Conservation (phyloP, 2,888 invertebrate species). For the Mythimna pallens region DNA sequence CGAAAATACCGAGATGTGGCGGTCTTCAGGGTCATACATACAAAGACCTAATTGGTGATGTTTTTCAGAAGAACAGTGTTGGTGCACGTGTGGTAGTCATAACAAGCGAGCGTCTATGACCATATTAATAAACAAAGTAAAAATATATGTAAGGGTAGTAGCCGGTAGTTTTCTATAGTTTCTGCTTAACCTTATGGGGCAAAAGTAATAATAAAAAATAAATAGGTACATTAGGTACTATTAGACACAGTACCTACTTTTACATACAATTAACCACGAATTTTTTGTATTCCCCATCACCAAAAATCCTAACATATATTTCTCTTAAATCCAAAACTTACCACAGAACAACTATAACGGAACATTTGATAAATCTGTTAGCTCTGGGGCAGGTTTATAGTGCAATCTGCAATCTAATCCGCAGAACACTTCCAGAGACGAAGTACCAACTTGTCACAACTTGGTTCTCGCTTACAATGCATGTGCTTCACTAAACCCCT, state of each 20-base stretch:
- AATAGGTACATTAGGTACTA: neutral
- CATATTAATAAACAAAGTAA: neutral
- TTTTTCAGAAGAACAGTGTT: neutral
- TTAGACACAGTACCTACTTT: too few species aligned
- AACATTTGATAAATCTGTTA: slow-evolving; percentile 74
- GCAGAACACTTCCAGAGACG: slow-evolving; percentile 74
- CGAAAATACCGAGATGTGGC: too few species aligned
- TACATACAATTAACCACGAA: neutral
- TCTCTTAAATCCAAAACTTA: slow-evolving; percentile 13
- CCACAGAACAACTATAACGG: slow-evolving; percentile 6
- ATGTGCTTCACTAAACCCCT: slow-evolving; percentile 51
- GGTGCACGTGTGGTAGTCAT: neutral
- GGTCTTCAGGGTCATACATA: neutral
- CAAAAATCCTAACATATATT: slow-evolving; percentile 13
- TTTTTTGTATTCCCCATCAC: neutral
- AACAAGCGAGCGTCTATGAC: neutral
- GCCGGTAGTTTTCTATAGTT: neutral
- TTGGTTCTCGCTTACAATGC: slow-evolving; percentile 73
- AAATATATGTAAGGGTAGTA: too few species aligned
- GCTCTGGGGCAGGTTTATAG: slow-evolving; percentile 72
- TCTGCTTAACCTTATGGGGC: neutral
- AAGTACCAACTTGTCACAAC: slow-evolving; percentile 77
- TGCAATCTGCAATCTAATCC: slow-evolving; percentile 81
- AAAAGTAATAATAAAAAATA: too few species aligned
- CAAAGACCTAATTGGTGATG: neutral